phyloP scores from a whole-genome alignment of 2,113 vertebrate genomes.

The Chloebia gouldiae region DNA sequence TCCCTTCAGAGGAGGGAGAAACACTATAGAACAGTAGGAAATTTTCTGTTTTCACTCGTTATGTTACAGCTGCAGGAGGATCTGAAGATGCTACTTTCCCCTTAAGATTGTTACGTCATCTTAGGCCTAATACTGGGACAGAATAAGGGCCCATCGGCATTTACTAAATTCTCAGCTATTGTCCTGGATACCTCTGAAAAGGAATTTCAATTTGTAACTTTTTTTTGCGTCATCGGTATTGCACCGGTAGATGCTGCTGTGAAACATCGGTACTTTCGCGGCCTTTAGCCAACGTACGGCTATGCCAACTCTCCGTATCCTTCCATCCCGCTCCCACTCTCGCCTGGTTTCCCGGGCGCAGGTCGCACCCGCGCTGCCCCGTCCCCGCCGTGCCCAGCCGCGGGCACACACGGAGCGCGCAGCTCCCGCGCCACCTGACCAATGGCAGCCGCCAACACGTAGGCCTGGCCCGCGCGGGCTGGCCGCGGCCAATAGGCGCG shows the following conservation, averaged over 20 bases:
- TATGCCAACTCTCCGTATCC: rapidly evolving
- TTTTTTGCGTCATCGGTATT: not conserved
- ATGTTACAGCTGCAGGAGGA: not conserved
- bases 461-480: not conserved
- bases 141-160: not conserved
- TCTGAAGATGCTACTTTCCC: not conserved
- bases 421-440: not conserved
- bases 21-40: not conserved
- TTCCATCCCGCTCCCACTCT: rapidly evolving
- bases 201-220: not conserved
- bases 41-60: rapidly evolving
- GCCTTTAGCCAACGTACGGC: rapidly evolving
- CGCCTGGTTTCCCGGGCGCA: rapidly evolving
- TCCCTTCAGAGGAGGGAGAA: not conserved
- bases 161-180: not conserved
- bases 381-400: rapidly evolving
- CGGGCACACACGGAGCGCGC: not conserved
- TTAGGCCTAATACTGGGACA: rapidly evolving
- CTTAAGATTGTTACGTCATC: not conserved
- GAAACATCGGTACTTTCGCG: rapidly evolving
- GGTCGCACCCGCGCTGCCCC: rapidly evolving
- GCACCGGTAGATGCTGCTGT: not conserved
- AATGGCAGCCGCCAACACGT: constrained; percentile 23
- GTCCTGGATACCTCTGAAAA: not conserved
- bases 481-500: not conserved